Percentiles rank a stretch among this genome's conserved stretches.
phyloP scores from a whole-genome alignment of 2,888 invertebrate species.

The Thereva nobilitata region DNA sequence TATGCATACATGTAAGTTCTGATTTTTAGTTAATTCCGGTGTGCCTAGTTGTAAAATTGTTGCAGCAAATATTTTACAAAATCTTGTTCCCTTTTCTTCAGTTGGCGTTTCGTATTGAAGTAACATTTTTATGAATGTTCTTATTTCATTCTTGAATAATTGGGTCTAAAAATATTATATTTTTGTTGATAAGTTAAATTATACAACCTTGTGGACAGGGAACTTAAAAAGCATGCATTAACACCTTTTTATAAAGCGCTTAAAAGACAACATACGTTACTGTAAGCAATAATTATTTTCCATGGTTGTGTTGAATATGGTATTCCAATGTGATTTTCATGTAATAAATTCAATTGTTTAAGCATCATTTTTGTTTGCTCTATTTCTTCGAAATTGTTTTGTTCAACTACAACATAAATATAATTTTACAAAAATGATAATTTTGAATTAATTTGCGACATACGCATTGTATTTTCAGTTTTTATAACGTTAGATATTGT shows the following conservation, averaged over 20 bases:
- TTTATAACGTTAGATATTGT: background rate
- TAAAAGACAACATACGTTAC: background rate
- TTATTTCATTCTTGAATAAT: background rate
- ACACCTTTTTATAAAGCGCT: background rate
- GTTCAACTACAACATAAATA: background rate
- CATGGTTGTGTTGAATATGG: background rate
- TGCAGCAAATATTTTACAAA: constrained; percentile 3
- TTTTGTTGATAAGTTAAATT: too few relatives aligned
- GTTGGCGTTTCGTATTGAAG: background rate
- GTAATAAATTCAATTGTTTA: background rate
- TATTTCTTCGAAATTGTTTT: background rate
- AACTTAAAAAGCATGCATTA: background rate
- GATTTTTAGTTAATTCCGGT: background rate
- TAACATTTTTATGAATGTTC: background rate
- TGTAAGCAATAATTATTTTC: background rate
- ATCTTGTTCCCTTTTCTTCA: background rate
- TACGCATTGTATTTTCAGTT: background rate
- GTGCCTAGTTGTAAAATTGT: background rate
- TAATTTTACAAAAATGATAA: background rate
- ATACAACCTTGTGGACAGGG: too few relatives aligned
- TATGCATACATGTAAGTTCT: background rate
- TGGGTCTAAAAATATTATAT: background rate
- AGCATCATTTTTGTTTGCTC: background rate
- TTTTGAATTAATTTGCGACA: background rate
- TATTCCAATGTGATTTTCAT: constrained; percentile 3